Conservation (phyloP, 2,888 invertebrate genomes). For the Deilephila elpenor region DNA sequence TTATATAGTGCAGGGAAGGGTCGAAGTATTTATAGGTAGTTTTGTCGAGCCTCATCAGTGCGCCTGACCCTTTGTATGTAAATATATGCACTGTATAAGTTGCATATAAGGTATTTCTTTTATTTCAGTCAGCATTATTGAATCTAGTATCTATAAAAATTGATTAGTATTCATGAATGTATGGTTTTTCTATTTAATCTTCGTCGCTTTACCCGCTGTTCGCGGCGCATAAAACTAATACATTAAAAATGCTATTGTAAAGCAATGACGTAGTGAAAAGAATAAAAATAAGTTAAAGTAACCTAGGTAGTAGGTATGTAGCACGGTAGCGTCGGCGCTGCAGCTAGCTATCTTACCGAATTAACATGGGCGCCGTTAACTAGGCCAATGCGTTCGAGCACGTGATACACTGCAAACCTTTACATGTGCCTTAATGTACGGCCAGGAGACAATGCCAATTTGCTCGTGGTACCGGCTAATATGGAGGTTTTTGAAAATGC, state of each 20-base stretch:
- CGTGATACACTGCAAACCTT: conserved; percentile 32
- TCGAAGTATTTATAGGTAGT: conserved; percentile 1
- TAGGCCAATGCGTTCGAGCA: conserved; percentile 38
- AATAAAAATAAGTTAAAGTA: background rate
- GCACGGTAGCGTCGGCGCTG: background rate
- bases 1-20: conserved; percentile 3
- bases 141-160: no score
- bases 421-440: no score
- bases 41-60: background rate
- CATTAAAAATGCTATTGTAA: background rate
- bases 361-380: conserved; percentile 27
- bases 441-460: no score
- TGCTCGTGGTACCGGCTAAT: no score
- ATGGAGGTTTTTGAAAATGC: no score
- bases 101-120: background rate
- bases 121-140: background rate
- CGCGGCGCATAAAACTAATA: no score
- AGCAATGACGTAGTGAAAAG: background rate
- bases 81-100: background rate
- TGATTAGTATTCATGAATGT: no score
- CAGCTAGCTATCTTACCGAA: conserved; percentile 15
- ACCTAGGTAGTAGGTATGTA: background rate
- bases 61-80: background rate
- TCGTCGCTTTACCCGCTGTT: no score
- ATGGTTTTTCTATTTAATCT: no score